Base-by-base conservation (phyloP, 2,888 invertebrate genomes). In the Tachina lurida region DNA sequence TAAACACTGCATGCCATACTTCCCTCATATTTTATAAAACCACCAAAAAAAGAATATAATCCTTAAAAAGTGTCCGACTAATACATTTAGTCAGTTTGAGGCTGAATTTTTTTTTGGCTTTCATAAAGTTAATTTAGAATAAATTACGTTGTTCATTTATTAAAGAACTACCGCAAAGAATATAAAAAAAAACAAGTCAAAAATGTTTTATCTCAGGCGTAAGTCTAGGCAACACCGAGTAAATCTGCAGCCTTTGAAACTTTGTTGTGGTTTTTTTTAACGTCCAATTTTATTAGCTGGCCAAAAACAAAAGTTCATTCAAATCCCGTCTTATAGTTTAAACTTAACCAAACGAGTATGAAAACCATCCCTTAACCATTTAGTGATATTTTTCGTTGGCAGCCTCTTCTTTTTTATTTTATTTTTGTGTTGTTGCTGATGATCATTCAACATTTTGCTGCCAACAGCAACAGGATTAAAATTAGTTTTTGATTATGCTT, bases 401-500 rank as follows among this genome's bases (percentile, higher is more conserved):
- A 12, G 54, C 54, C 10, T 17, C 54, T 54, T 17, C 19, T 43
- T 10, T 8, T 10, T 8, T 45, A n/a, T 52, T 62, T 13, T 49
- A n/a, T n/a, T 74, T 62, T 22, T 22, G 5, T 45, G 43, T n/a
- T 79, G 62, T 45, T 15, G 15, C n/a, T 56, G 71, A 67, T 41
- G 58, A 73, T 56, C 54, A 58, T 65, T 76, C 70, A 76, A 63
- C 70, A 62, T 45, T n/a, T 58, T 54, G 89, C 90, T 89, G 89
- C 91, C 90, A 91, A 87, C 89, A 87, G 90, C 90, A 91, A 90
- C 92, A 91, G 92, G 92, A 92, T 92, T 92, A 92, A 92, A 92
- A 92, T 92, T 92, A 92, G 92, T 92, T 92, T 92, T 92, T 92
- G 93, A 92, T 92, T 92, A 92, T 92, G 91, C 90, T 92, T 92